Evolutionary conservation across 2,888 invertebrate genomes (phyloP), one percentile per base, ranked within the genome.

Genomic region (Muscina levida): DNA sequence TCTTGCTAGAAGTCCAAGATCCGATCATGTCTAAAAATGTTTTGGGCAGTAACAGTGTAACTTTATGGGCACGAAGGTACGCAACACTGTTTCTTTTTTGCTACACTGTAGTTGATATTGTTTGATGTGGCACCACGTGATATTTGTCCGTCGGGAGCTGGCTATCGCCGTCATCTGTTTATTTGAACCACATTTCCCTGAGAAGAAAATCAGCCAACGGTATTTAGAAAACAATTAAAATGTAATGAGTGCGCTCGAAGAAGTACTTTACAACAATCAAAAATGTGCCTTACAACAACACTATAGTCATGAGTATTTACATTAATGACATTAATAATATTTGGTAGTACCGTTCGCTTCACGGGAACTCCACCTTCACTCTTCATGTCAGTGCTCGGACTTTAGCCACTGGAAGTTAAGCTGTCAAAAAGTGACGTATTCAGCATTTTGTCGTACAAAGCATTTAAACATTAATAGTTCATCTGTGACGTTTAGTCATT

Each of bases 51-150:
- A n/a, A n/a, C n/a, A n/a, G n/a, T n/a, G n/a, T n/a, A n/a, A n/a
- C n/a, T n/a, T n/a, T n/a, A n/a, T n/a, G n/a, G n/a, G n/a, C n/a
- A n/a, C n/a, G n/a, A n/a, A n/a, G n/a, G n/a, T n/a, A n/a, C n/a
- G n/a, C n/a, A n/a, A n/a, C n/a, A n/a, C n/a, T 37, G 37, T 6
- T 37, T 10, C 37, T 6, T 37, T 6, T 37, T 37, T 10, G 5
- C 24, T n/a, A 8, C 53, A 53, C 53, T 24, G 53, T 53, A 22
- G n/a, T n/a, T n/a, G n/a, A n/a, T n/a, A n/a, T n/a, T n/a, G n/a
- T n/a, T n/a, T n/a, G n/a, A n/a, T n/a, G n/a, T n/a, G n/a, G n/a
- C 75, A 59, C 79, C 75, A 79, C 75, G 57, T 79, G 79, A 79
- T 67, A 37, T 37, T 67, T 39, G 8, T 8, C 22, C 44, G 22